These are phyloP conservation scores for Physeter macrocephalus DNA, from an alignment of 2,113 vertebrate species.

Conservation along the genomic window DNA sequence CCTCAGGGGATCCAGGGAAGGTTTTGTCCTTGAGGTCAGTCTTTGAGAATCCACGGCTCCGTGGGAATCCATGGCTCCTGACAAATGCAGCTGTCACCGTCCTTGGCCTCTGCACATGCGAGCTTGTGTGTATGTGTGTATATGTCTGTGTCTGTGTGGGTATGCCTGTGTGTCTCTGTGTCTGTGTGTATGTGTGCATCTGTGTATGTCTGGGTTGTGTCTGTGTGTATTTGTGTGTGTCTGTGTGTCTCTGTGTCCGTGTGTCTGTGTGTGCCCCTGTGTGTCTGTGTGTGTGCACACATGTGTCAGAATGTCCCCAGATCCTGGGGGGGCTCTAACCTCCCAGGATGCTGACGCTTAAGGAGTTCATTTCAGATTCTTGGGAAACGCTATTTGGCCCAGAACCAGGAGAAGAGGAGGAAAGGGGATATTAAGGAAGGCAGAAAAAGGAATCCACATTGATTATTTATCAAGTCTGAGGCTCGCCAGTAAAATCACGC, in stretches of 20 bases:
- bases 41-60: not conserved
- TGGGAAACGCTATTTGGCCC: not conserved
- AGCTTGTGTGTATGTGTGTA: not conserved
- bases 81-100: not conserved
- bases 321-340: not conserved
- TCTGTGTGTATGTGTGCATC: fast-evolving
- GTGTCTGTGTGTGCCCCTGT: fast-evolving
- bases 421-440: not conserved
- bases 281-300: not conserved
- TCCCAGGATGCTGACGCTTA: not conserved
- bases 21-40: not conserved
- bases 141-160: not conserved
- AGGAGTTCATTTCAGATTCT: constrained; percentile 1
- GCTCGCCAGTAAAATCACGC: not conserved
- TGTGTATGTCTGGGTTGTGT: not conserved
- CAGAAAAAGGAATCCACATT: not conserved
- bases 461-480: not conserved
- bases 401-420: not conserved
- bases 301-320: not conserved
- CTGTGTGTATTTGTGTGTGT: too few relatives aligned
- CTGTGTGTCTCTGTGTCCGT: not conserved
- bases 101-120: fast-evolving
- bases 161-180: not conserved
- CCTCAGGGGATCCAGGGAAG: not conserved
- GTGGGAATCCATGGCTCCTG: not conserved